Conservation (phyloP, 2,113 vertebrate genomes). For the Carettochelys insculpta region DNA sequence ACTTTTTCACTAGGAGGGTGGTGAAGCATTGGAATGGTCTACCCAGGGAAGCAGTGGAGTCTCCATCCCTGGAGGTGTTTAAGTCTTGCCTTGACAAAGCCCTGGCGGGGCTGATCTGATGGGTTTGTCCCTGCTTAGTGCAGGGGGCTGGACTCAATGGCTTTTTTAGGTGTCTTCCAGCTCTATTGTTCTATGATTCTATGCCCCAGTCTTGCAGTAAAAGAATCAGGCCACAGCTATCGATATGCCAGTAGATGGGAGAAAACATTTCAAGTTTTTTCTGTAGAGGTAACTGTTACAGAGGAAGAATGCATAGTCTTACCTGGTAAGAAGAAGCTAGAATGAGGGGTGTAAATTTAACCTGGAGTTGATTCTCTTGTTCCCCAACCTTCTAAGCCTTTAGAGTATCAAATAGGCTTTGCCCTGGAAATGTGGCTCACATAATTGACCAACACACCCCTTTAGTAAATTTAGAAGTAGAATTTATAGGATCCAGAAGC, state of each 20-base stretch:
- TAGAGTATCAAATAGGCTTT: background rate
- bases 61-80: too few species aligned
- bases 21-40: too few species aligned
- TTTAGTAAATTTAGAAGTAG: accelerated
- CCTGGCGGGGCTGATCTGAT: too few species aligned
- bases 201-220: background rate
- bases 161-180: too few species aligned
- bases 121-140: too few species aligned
- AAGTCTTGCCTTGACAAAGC: too few species aligned
- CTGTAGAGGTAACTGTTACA: background rate
- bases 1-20: too few species aligned
- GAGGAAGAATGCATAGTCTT: background rate
- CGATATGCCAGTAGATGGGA: background rate
- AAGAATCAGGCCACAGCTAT: background rate
- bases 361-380: background rate
- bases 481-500: accelerated
- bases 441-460: background rate
- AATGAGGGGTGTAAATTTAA: background rate
- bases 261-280: background rate
- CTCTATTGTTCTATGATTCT: too few species aligned
- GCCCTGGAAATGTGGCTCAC: background rate
- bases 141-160: too few species aligned
- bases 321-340: accelerated
- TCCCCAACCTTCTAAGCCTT: background rate
- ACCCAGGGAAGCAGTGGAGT: too few species aligned